Evolutionary conservation across 2,888 invertebrate genomes (phyloP).

Genomic region (Cephus pygmeus): DNA sequence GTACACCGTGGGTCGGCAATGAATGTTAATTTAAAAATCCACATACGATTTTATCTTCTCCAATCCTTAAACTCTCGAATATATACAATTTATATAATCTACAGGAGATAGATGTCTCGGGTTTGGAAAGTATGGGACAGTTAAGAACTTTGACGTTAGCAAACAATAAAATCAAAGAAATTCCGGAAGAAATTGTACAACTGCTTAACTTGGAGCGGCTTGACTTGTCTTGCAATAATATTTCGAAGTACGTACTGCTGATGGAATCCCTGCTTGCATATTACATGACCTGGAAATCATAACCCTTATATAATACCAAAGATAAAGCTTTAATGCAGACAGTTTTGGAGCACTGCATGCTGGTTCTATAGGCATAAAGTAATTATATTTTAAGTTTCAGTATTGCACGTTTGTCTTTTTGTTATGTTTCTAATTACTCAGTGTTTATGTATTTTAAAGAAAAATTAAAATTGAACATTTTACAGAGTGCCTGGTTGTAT

Average conservation of each 20-base stretch:
- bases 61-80: background rate
- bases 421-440: slow-evolving; percentile 1
- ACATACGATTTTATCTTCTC: background rate
- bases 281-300: background rate
- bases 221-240: slow-evolving; percentile 85
- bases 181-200: slow-evolving; percentile 84
- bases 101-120: slow-evolving; percentile 77
- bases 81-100: slow-evolving; percentile 35
- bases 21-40: background rate
- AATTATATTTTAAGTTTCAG: slow-evolving; percentile 14
- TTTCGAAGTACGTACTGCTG: slow-evolving; percentile 61
- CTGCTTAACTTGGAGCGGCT: slow-evolving; percentile 82
- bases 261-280: background rate
- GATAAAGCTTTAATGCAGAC: background rate
- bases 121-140: slow-evolving; percentile 79
- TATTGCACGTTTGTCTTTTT: slow-evolving; percentile 4
- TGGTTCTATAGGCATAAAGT: background rate
- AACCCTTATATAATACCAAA: background rate
- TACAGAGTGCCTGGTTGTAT: slow-evolving; percentile 76
- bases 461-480: slow-evolving; percentile 22
- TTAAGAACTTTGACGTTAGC: slow-evolving; percentile 81
- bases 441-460: slow-evolving; percentile 1
- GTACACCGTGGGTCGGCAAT: background rate
- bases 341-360: background rate
- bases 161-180: slow-evolving; percentile 80